These are phyloP conservation scores for Hapalemur alaotrensis DNA, from an alignment of 2,797 vertebrate species.

Conservation along the genomic window DNA sequence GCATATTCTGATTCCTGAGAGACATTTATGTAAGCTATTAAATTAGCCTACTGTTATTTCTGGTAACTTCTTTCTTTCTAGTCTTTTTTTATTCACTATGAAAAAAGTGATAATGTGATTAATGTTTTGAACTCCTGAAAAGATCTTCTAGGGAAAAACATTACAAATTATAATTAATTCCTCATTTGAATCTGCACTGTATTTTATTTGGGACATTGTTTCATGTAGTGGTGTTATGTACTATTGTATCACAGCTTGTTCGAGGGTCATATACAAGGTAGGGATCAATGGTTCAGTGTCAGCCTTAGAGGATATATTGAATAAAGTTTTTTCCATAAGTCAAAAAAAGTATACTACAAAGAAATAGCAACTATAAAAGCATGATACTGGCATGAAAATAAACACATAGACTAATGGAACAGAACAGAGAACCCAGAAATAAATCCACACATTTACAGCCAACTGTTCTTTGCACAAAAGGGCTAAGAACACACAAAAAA, in stretches of 20 bases:
- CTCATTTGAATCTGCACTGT: neutral
- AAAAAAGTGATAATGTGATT: constrained; percentile 38
- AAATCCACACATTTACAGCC: no score
- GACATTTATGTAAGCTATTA: neutral
- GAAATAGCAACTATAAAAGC: no score
- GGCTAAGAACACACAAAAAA: no score
- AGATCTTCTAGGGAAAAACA: neutral
- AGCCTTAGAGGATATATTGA: constrained; percentile 53
- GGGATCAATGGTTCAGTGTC: constrained; percentile 42
- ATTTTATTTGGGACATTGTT: constrained; percentile 36
- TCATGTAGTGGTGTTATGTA: neutral
- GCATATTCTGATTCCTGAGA: neutral
- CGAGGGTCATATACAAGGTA: neutral
- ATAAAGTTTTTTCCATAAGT: constrained; percentile 47
- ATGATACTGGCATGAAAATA: no score
- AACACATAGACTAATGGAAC: no score
- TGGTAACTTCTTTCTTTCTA: neutral
- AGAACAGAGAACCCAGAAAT: no score
- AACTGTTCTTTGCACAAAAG: no score
- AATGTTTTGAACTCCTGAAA: constrained; percentile 18
- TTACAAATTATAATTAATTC: constrained; percentile 56
- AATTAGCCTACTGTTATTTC: neutral
- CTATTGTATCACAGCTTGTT: constrained; percentile 44
- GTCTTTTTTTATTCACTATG: neutral
- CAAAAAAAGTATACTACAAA: neutral